phyloP scores from a whole-genome alignment of 2,113 vertebrate genomes.

The Ceyx margarethae region DNA sequence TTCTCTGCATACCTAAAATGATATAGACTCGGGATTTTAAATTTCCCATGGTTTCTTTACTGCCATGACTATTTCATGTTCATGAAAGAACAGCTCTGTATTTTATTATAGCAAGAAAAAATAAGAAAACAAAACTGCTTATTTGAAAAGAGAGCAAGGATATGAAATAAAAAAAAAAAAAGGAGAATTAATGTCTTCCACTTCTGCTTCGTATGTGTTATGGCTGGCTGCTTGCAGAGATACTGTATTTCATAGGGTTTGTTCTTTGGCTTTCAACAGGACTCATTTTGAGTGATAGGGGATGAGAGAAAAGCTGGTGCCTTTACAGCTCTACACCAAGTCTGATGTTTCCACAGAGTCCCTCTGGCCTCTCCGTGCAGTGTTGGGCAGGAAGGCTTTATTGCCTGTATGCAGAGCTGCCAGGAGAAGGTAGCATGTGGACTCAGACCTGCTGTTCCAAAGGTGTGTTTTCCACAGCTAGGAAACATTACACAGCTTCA shows the following conservation, averaged over 20 bases:
- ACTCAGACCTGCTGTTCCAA: background rate
- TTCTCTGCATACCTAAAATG: background rate
- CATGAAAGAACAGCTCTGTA: background rate
- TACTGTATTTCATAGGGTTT: background rate
- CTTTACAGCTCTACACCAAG: rapidly evolving
- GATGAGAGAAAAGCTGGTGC: background rate
- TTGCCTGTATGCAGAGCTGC: background rate
- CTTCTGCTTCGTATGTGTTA: background rate
- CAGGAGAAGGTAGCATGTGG: rapidly evolving
- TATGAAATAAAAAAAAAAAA: background rate
- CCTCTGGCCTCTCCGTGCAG: rapidly evolving
- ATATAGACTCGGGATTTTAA: background rate
- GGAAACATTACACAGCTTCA: background rate
- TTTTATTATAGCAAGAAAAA: background rate
- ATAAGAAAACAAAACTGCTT: background rate
- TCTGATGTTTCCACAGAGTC: rapidly evolving
- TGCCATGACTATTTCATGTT: background rate
- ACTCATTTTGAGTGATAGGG: background rate
- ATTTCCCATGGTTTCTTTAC: background rate
- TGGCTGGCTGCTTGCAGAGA: background rate
- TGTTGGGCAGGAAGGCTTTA: rapidly evolving
- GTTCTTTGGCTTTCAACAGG: background rate
- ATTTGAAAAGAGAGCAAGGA: background rate
- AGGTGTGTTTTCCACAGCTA: background rate
- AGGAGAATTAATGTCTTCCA: background rate